Conservation (phyloP, 2,888 invertebrate genomes). For the Pseudanteris insignis region DNA sequence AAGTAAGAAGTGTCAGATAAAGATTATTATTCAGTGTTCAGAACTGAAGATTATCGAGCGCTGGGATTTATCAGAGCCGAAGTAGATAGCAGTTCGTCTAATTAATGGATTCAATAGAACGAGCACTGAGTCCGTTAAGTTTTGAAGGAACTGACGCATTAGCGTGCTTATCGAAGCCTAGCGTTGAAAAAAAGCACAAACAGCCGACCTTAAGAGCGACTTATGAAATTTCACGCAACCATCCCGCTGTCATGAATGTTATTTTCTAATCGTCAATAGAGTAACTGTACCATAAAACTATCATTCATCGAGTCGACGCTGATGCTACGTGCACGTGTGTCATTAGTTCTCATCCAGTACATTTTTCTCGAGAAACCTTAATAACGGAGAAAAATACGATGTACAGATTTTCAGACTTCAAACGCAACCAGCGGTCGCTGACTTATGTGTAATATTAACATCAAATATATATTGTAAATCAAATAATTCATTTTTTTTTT, state of each 20-base stretch:
- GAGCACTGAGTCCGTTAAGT: conserved; percentile 15
- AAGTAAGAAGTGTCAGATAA: too few relatives aligned
- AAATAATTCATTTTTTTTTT: too few relatives aligned
- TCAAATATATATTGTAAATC: too few relatives aligned
- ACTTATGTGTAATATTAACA: too few relatives aligned
- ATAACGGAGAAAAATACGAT: conserved; percentile 1
- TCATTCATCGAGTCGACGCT: conserved; percentile 23
- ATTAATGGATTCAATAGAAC: conserved; percentile 16
- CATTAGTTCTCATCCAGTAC: conserved; percentile 18
- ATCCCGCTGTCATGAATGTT: conserved; percentile 39
- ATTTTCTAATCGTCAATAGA: conserved; percentile 42
- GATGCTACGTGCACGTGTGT: conserved; percentile 26
- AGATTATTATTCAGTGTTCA: too few relatives aligned
- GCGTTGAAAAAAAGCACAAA: conserved; percentile 3
- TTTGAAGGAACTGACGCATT: conserved; percentile 14
- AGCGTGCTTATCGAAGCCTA: conserved; percentile 24
- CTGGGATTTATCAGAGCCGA: too few relatives aligned
- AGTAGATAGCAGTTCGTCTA: too few relatives aligned
- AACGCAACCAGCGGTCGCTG: too few relatives aligned
- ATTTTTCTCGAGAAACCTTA: conserved; percentile 18
- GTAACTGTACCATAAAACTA: conserved; percentile 43
- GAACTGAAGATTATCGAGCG: too few relatives aligned
- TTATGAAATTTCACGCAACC: conserved; percentile 34
- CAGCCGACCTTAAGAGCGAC: conserved; percentile 10
- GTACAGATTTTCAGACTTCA: background rate